Conservation (phyloP, 2,888 invertebrate species). For the Stratiomys singularior region DNA sequence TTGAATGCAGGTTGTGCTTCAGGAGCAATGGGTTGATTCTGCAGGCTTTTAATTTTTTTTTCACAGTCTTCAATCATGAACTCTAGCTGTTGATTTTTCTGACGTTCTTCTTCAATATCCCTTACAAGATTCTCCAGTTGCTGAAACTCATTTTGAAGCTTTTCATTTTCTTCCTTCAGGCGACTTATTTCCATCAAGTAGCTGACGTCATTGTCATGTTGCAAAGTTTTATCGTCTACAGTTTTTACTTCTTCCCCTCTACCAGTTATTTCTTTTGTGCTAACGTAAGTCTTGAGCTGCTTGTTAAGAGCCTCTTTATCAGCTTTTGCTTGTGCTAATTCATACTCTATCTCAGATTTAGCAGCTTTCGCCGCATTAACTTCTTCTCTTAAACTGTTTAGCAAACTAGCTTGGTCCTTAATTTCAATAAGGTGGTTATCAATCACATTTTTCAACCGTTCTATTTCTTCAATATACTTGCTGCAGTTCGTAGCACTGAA, state of each 20-base stretch:
- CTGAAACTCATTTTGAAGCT: slow-evolving; percentile 31
- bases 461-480: slow-evolving; percentile 14
- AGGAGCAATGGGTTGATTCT: not conserved
- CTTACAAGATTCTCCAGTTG: slow-evolving; percentile 49
- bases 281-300: not conserved
- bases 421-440: slow-evolving; percentile 1
- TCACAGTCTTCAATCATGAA: slow-evolving; percentile 48
- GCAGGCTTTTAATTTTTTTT: slow-evolving; percentile 38
- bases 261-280: not conserved
- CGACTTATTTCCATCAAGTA: not conserved
- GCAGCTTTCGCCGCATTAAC: not conserved
- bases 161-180: slow-evolving; percentile 4
- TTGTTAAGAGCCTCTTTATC: slow-evolving; percentile 27
- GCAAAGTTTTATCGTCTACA: too few relatives aligned
- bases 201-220: not conserved
- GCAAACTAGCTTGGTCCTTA: not conserved
- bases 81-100: slow-evolving; percentile 53
- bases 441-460: not conserved
- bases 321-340: slow-evolving; percentile 6
- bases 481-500: not conserved
- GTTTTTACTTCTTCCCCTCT: too few relatives aligned
- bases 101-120: slow-evolving; percentile 57
- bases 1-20: not conserved
- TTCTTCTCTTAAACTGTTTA: slow-evolving; percentile 3
- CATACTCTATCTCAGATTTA: not conserved